These are phyloP conservation scores for Arizona elegans DNA, from an alignment of 2,113 vertebrate species.

Conservation along the genomic window DNA sequence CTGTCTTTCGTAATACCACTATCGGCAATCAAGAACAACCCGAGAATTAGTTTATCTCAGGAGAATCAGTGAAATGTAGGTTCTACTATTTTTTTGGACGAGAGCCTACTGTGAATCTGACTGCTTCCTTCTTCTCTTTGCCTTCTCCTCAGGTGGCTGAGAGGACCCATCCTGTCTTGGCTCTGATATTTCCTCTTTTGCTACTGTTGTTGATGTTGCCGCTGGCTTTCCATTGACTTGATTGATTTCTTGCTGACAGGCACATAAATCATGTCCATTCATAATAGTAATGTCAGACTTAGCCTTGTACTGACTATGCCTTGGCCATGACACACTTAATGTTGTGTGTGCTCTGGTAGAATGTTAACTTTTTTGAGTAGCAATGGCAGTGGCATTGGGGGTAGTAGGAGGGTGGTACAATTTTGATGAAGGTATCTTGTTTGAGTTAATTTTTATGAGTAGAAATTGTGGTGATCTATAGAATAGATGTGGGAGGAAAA, in stretches of 20 bases:
- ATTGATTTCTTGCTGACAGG: constrained; percentile 68
- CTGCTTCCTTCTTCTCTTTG: constrained; percentile 63
- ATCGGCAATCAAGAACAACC: constrained; percentile 37
- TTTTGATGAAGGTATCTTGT: constrained; percentile 47
- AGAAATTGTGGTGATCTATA: constrained; percentile 13
- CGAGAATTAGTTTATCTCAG: constrained; percentile 25
- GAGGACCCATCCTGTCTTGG: constrained; percentile 64
- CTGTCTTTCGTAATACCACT: neutral
- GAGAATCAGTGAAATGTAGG: constrained; percentile 38
- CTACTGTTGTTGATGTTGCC: constrained; percentile 68
- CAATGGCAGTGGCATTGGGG: neutral
- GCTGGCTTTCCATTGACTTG: constrained; percentile 61
- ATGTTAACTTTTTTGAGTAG: constrained; percentile 38
- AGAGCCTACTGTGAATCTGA: constrained; percentile 31
- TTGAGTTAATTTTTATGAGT: constrained; percentile 44
- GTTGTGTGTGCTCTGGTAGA: constrained; percentile 43
- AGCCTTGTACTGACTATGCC: constrained; percentile 58
- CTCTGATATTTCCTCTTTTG: constrained; percentile 61
- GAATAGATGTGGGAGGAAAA: neutral
- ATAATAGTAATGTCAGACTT: constrained; percentile 58
- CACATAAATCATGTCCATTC: constrained; percentile 64
- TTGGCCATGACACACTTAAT: constrained; percentile 57
- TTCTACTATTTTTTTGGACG: constrained; percentile 19
- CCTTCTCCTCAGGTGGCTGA: constrained; percentile 54
- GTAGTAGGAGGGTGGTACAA: constrained; percentile 12